phyloP scores from a whole-genome alignment of 2,797 vertebrate genomes.

The Argya squamiceps region DNA sequence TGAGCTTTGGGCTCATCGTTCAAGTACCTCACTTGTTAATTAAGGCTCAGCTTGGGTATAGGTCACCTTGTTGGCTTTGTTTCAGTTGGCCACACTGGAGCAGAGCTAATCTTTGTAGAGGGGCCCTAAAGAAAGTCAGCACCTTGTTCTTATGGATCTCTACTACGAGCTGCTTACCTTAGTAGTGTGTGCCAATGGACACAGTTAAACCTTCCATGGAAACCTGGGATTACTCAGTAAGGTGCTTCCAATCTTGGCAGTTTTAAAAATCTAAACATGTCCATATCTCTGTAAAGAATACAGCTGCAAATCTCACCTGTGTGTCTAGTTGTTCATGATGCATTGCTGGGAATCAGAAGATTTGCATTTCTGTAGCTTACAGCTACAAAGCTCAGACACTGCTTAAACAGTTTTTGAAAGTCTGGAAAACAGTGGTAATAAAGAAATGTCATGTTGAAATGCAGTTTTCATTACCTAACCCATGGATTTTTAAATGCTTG shows the following conservation, averaged over 20 bases:
- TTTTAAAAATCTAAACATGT: neutral
- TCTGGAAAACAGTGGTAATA: neutral
- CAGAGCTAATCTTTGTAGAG: neutral
- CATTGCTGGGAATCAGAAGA: neutral
- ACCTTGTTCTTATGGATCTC: neutral
- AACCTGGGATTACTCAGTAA: neutral
- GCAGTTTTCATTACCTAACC: constrained; percentile 29
- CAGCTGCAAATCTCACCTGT: neutral
- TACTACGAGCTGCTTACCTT: neutral
- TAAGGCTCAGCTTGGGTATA: neutral
- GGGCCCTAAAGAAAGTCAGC: neutral
- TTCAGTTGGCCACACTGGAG: neutral
- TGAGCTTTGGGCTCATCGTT: neutral
- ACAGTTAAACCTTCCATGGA: neutral
- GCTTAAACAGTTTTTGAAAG: neutral
- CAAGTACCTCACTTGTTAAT: neutral
- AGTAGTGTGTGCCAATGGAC: neutral
- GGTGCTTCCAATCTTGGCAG: neutral
- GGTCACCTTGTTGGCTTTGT: neutral
- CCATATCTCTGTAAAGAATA: neutral
- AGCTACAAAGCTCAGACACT: neutral
- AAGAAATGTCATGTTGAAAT: constrained; percentile 21
- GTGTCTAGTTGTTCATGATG: neutral
- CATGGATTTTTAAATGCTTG: constrained; percentile 24
- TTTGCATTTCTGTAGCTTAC: neutral